A percentile compares a stretch with the other conserved stretches of the same genome.
Evolutionary conservation across 2,113 vertebrate species (phyloP).

Genomic region (Indri indri): DNA sequence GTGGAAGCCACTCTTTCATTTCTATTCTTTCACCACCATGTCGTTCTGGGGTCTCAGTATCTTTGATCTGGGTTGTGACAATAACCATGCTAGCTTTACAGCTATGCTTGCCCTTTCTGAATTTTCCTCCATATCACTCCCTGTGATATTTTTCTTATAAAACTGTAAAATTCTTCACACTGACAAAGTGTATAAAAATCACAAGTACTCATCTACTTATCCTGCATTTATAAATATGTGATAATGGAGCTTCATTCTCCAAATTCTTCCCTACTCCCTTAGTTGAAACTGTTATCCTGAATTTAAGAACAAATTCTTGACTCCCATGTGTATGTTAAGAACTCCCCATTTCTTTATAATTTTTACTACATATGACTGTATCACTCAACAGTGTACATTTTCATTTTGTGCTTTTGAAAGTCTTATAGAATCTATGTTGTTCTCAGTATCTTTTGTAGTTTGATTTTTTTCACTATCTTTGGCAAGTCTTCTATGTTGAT

Average conservation of each 20-base stretch:
- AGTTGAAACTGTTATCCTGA: not conserved
- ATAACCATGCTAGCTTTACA: not conserved
- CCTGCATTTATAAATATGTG: not conserved
- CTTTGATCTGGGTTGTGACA: not conserved
- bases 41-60: not conserved
- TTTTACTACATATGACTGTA: not conserved
- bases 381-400: not conserved
- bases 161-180: not conserved
- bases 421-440: not conserved
- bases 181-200: slow-evolving; percentile 2
- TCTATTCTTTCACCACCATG: not conserved
- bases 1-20: not conserved
- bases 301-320: not conserved
- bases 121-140: not conserved
- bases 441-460: not conserved
- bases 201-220: not conserved
- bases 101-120: not conserved
- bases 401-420: not conserved
- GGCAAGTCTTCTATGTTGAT: not conserved
- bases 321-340: not conserved
- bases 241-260: not conserved
- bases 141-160: not conserved
- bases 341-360: not conserved
- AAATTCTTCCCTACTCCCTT: not conserved
- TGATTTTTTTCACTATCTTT: not conserved